phyloP scores from a whole-genome alignment of 30 jellyfish, hydroid and myxozoan genomes.

The Hydractinia symbiolongicarpus region DNA sequence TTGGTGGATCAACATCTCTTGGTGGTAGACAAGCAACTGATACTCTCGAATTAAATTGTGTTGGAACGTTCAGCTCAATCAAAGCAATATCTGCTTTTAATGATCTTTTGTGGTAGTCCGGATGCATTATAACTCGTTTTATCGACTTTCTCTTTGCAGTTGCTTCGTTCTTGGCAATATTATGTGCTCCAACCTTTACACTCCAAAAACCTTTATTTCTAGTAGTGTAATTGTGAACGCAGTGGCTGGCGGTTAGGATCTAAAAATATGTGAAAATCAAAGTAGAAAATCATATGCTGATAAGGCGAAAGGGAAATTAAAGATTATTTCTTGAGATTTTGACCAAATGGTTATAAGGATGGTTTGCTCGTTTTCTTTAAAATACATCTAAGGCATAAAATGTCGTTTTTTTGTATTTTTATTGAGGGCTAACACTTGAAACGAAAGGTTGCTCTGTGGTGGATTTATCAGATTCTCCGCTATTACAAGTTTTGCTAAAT shows the following conservation, averaged over 20 bases:
- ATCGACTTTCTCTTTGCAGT: not conserved
- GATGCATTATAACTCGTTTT: not conserved
- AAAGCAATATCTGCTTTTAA: not conserved
- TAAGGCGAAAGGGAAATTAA: no score
- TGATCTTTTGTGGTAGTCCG: not conserved
- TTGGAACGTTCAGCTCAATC: not conserved
- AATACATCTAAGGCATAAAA: no score
- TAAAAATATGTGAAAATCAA: not conserved
- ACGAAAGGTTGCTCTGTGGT: no score
- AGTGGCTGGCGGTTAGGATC: slow-evolving; percentile 1
- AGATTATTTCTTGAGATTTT: no score
- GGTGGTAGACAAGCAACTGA: not conserved
- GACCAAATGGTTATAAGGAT: no score
- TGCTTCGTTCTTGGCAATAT: not conserved
- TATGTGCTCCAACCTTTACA: slow-evolving; percentile 12
- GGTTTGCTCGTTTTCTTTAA: no score
- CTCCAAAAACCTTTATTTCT: not conserved
- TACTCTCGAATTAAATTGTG: not conserved
- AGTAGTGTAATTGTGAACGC: not conserved
- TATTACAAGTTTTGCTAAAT: no score
- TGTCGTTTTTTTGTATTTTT: no score
- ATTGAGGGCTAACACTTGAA: no score
- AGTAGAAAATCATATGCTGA: no score
- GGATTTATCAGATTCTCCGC: no score
- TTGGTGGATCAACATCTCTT: not conserved